Conservation (phyloP, 2,888 invertebrate genomes). For the Acronicta psi region DNA sequence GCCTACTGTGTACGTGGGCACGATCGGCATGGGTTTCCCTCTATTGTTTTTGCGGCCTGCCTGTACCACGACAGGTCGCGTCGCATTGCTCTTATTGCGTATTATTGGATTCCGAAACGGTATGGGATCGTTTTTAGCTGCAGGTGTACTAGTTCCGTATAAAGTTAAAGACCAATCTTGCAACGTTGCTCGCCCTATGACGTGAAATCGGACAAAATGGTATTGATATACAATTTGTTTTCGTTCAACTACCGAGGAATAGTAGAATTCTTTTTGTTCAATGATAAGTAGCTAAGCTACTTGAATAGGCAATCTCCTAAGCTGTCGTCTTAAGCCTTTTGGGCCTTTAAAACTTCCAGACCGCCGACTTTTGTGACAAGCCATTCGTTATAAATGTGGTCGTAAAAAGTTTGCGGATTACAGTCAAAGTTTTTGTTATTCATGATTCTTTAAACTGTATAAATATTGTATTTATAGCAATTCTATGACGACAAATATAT, state of each 20-base stretch:
- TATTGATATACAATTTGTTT: slow-evolving; percentile 47
- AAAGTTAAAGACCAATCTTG: slow-evolving; percentile 98
- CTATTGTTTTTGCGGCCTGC: slow-evolving; percentile 79
- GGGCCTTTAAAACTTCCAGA: slow-evolving; percentile 40
- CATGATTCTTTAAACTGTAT: slow-evolving; percentile 24
- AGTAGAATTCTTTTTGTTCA: slow-evolving; percentile 29
- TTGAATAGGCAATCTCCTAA: slow-evolving; percentile 49
- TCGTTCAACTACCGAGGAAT: slow-evolving; percentile 23
- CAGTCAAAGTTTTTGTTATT: slow-evolving; percentile 37
- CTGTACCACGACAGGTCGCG: slow-evolving; percentile 82
- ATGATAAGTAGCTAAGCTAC: slow-evolving; percentile 33
- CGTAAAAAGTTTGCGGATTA: slow-evolving; percentile 53
- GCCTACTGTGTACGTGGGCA: slow-evolving; percentile 83
- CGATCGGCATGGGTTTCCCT: slow-evolving; percentile 78
- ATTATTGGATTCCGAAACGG: slow-evolving; percentile 85
- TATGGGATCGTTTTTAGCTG: slow-evolving; percentile 90
- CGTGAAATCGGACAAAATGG: slow-evolving; percentile 62
- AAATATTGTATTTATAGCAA: neutral
- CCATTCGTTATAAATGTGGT: slow-evolving; percentile 48
- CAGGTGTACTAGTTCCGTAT: slow-evolving; percentile 94
- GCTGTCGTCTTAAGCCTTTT: slow-evolving; percentile 35
- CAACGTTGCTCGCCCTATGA: slow-evolving; percentile 95
- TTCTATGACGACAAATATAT: too few relatives aligned
- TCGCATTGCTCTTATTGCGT: slow-evolving; percentile 80
- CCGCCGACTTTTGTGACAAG: slow-evolving; percentile 50